Conservation (phyloP, 2,797 vertebrate species). For the Enteromius mattozi region DNA sequence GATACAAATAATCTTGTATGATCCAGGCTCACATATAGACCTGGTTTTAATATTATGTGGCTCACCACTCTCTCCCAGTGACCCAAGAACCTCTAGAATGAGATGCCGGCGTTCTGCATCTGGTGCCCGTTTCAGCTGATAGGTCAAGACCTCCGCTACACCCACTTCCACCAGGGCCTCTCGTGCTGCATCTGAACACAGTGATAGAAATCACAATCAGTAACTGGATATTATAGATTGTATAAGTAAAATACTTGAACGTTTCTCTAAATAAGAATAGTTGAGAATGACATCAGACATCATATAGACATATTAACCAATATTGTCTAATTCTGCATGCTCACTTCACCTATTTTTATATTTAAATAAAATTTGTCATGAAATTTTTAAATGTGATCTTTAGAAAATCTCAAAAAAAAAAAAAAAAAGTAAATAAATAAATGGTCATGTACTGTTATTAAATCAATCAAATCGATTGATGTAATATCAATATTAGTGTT, state of each 20-base stretch:
- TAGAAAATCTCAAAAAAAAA: background rate
- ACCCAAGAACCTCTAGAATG: conserved; percentile 86
- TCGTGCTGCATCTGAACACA: conserved; percentile 80
- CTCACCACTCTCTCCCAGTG: conserved; percentile 88
- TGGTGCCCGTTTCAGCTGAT: conserved; percentile 83
- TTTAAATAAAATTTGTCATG: background rate
- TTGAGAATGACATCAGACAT: background rate
- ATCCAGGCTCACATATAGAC: background rate
- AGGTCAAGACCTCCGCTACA: conserved; percentile 81
- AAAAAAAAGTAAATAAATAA: background rate
- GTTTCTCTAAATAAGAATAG: background rate
- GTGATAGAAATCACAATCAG: background rate
- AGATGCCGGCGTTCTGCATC: conserved; percentile 86
- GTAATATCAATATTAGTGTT: too few species aligned
- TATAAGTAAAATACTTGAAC: background rate
- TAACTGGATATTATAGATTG: background rate
- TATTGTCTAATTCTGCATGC: background rate
- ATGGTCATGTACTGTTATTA: background rate
- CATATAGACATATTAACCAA: background rate
- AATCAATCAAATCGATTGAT: background rate
- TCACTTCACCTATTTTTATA: background rate
- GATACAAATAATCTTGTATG: background rate
- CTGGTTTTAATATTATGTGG: background rate
- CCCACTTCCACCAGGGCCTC: conserved; percentile 82
- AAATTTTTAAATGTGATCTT: background rate